Evolutionary conservation across 1,140 invertebrate genomes (phyloP), one percentile per base, ranked within the genome.

Genomic region (Riptortus pedestris): DNA sequence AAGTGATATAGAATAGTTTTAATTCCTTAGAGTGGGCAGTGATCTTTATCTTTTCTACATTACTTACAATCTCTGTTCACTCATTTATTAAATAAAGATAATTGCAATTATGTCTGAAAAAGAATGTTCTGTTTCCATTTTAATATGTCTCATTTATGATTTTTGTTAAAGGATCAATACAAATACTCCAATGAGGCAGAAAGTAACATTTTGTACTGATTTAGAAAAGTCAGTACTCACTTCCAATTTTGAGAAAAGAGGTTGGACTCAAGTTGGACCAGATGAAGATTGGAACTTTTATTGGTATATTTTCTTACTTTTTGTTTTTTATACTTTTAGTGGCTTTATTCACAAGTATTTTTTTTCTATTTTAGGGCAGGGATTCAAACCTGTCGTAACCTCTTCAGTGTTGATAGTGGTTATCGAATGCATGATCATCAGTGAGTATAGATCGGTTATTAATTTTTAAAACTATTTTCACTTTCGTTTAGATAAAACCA

Each of bases 281-380:
- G 92, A 96, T 68, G 93, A 97, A 72, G 91, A 96, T 70, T 97
- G 93, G 93, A 93, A 96, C 74, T 93, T 96, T 74, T 96, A 96
- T 74, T 97, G 93, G 93, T 86, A 77, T 74, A 64, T 60, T 2
- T 18, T 31, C 45, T 27, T 22, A 31, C 16, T 26, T 27, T 16
- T 57, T 4, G 4, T 24, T 1, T 57, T 26, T 57, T 1, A 27
- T 5, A 47, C 45, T 1, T 47, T 47, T 5, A 4, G 22, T 20
- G 7, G 1, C 18, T 47, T n/a, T n/a, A n/a, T n/a, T n/a, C n/a
- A n/a, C n/a, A n/a, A n/a, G n/a, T n/a, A n/a, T n/a, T n/a, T n/a
- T n/a, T n/a, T n/a, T n/a, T n/a, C n/a, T 38, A 14, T 38, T 38
- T 48, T 69, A 86, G 85, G 85, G 90, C 93, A 1, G 88, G 86